phyloP scores from a whole-genome alignment of 2,888 invertebrate species.

The Lordiphosa fenestrarum region DNA sequence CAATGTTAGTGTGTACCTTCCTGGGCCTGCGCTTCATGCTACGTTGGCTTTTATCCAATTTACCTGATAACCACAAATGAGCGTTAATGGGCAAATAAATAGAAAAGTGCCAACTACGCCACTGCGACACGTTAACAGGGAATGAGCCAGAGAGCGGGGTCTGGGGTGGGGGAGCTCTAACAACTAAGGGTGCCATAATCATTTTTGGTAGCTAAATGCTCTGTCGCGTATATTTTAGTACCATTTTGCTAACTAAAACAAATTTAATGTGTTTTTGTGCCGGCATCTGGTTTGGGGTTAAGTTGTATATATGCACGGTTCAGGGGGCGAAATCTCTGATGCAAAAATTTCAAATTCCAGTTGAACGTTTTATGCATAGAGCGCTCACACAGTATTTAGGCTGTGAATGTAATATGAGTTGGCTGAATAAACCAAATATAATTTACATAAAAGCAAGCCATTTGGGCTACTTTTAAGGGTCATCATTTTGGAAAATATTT shows the following conservation, averaged over 20 bases:
- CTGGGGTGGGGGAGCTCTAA: not conserved
- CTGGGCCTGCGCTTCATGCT: conserved; percentile 53
- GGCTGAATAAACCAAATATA: no score
- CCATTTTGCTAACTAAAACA: conserved; percentile 55
- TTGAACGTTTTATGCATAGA: not conserved
- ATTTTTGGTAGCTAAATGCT: conserved; percentile 33
- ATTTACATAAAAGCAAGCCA: no score
- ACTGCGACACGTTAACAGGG: conserved; percentile 59
- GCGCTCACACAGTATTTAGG: no score
- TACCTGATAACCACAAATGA: conserved; percentile 74
- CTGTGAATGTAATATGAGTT: no score
- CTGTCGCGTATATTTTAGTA: conserved; percentile 49
- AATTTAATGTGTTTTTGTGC: conserved; percentile 51
- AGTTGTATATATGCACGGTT: not conserved
- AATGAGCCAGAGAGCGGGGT: conserved; percentile 27
- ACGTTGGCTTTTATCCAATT: conserved; percentile 74
- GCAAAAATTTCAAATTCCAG: conserved; percentile 22
- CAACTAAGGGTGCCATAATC: conserved; percentile 26
- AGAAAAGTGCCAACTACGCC: conserved; percentile 72
- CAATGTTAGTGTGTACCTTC: conserved; percentile 23
- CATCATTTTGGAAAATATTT: no score
- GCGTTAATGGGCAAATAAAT: conserved; percentile 74
- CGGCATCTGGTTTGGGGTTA: conserved; percentile 21
- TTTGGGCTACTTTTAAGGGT: no score
- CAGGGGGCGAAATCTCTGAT: conserved; percentile 7